Conservation (phyloP, 2,888 invertebrate species). For the Harpalus rubripes region DNA sequence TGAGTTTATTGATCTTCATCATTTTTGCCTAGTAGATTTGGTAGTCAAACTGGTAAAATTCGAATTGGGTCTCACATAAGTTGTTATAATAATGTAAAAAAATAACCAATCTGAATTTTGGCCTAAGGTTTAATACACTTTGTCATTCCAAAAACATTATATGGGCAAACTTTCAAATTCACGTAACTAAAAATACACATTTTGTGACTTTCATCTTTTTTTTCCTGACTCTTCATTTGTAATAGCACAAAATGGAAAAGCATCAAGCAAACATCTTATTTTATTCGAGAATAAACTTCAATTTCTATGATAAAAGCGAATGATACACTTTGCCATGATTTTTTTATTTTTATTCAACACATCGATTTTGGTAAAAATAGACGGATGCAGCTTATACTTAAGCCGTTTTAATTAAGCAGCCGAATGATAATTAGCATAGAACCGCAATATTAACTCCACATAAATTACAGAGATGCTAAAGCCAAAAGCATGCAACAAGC, state of each 20-base stretch:
- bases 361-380: conserved; percentile 45
- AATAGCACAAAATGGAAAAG: conserved; percentile 2
- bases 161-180: no score
- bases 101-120: no score
- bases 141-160: no score
- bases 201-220: no score
- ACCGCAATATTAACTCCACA: conserved; percentile 14
- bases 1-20: no score
- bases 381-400: background rate
- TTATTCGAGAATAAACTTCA: conserved; percentile 10
- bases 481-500: conserved; percentile 33
- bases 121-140: no score
- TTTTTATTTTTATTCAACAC: background rate
- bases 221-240: no score
- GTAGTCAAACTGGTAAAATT: no score
- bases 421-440: conserved; percentile 1
- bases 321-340: background rate
- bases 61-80: no score
- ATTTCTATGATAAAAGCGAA: conserved; percentile 5
- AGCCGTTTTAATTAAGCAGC: conserved; percentile 28
- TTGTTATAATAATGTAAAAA: no score
- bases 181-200: no score
- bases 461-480: conserved; percentile 17
- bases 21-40: no score
- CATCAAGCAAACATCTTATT: background rate